These are phyloP conservation scores for Beris chalybata DNA, from an alignment of 2,888 invertebrate species.

Conservation along the genomic window DNA sequence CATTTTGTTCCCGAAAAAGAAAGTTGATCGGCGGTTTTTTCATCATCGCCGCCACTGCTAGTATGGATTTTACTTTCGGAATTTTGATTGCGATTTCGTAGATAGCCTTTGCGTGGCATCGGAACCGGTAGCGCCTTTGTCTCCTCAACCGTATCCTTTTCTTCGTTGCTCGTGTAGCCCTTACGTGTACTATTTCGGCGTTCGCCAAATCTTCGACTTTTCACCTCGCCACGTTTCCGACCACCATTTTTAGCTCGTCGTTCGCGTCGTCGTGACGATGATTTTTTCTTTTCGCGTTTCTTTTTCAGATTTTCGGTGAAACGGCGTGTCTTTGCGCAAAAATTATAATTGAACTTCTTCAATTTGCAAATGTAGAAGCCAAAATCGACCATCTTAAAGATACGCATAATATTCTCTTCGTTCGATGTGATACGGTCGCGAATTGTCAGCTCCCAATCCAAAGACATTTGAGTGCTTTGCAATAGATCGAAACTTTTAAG, in stretches of 20 bases:
- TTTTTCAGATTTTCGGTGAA: slow-evolving; percentile 51
- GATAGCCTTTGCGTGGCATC: slow-evolving; percentile 50
- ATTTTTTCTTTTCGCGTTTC: slow-evolving; percentile 54
- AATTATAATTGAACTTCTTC: slow-evolving; percentile 56
- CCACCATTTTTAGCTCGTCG: slow-evolving; percentile 49
- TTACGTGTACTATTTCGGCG: slow-evolving; percentile 40
- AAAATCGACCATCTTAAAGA: slow-evolving; percentile 77
- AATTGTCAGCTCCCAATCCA: slow-evolving; percentile 66
- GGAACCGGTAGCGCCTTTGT: slow-evolving; percentile 42
- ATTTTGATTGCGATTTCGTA: slow-evolving; percentile 50
- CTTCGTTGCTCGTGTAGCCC: slow-evolving; percentile 53
- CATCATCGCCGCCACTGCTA: slow-evolving; percentile 55
- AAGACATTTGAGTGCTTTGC: slow-evolving; percentile 66
- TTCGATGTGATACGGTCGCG: slow-evolving; percentile 55
- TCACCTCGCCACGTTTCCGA: slow-evolving; percentile 52
- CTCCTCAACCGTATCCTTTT: slow-evolving; percentile 55
- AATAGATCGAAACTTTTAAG: slow-evolving; percentile 72
- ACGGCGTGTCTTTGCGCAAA: slow-evolving; percentile 52
- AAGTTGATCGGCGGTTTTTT: slow-evolving; percentile 48
- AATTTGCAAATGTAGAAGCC: slow-evolving; percentile 61
- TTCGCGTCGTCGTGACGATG: slow-evolving; percentile 48
- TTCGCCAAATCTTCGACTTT: slow-evolving; percentile 45
- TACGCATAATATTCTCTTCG: slow-evolving; percentile 75
- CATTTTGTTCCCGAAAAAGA: slow-evolving; percentile 47
- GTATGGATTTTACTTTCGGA: slow-evolving; percentile 43